Evolutionary conservation across 1,140 invertebrate species (phyloP), one percentile per base, ranked within the genome.

Genomic region (Drosophila erecta): DNA sequence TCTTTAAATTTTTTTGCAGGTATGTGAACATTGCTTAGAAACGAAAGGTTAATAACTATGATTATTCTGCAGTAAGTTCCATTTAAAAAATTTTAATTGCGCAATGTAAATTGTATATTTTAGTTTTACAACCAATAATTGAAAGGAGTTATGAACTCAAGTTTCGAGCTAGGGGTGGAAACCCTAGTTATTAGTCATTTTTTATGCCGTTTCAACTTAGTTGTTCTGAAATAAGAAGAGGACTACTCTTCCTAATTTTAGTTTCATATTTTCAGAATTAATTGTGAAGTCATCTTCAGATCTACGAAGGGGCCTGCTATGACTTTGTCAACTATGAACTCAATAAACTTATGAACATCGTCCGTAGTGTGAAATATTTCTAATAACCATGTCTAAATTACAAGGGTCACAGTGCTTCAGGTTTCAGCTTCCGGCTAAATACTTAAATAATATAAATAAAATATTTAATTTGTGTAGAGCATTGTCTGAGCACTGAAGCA

Each of bases 31-130:
- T 41, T 50, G 17, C 17, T 62, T 33, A 14, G 35, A 41, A 27
- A 7, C 30, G 30, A 22, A 22, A 22, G 38, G 43, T 66, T n/a
- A 51, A 54, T 60, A 54, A 33, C 51, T 56, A 66, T 67, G 72
- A 59, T 54, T 84, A 72, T 79, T 79, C 59, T 43, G 53, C 61
- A 65, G 72, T 80, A 65, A 85, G 81, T 74, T 64, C 41, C 14
- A 27, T 27, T 38, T 61, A 61, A 58, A 79, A 76, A 66, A 54
- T 57, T 33, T 24, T 62, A 70, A 65, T 58, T 66, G 79, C 64
- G 54, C 75, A 70, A 69, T 81, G 58, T 51, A 44, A n/a, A 30
- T 38, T 20, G n/a, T 69, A 61, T 57, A 70, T 47, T 41, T 17
- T 33, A 33, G 14, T n/a, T n/a, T 27, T 38, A 38, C 30, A 30